phyloP scores from a whole-genome alignment of 2,113 vertebrate species.

The Pimephales promelas region DNA sequence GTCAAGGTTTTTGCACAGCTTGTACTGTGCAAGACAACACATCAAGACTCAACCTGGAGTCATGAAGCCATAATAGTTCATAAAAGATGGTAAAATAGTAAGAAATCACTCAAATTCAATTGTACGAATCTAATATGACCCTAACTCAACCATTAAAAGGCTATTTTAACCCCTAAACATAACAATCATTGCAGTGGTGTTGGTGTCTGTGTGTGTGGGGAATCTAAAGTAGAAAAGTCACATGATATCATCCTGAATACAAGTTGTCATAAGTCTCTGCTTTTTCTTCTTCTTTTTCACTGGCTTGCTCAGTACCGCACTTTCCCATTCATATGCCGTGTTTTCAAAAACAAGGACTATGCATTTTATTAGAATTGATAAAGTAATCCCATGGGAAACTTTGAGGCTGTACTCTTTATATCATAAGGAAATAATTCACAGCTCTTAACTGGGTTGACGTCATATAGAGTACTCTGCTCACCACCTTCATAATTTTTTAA shows the following conservation, averaged over 20 bases:
- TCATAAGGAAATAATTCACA: conserved; percentile 53
- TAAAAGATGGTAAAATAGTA: neutral
- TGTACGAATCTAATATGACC: neutral
- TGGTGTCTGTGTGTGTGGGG: too few relatives aligned
- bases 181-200: neutral
- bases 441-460: neutral
- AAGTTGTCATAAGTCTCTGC: neutral
- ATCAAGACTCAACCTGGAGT: neutral
- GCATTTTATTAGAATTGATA: conserved; percentile 4
- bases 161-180: neutral
- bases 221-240: too few relatives aligned
- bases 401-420: conserved; percentile 19
- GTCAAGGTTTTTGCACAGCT: neutral
- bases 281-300: neutral
- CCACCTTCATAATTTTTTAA: conserved; percentile 34
- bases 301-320: too few relatives aligned
- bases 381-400: conserved; percentile 3
- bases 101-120: neutral
- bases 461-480: conserved; percentile 4
- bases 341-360: neutral
- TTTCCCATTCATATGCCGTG: neutral
- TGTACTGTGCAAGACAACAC: neutral
- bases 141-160: neutral
- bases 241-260: too few relatives aligned
- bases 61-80: neutral